Conservation (phyloP, 2,113 vertebrate genomes). For the Cryptotis parvus region DNA sequence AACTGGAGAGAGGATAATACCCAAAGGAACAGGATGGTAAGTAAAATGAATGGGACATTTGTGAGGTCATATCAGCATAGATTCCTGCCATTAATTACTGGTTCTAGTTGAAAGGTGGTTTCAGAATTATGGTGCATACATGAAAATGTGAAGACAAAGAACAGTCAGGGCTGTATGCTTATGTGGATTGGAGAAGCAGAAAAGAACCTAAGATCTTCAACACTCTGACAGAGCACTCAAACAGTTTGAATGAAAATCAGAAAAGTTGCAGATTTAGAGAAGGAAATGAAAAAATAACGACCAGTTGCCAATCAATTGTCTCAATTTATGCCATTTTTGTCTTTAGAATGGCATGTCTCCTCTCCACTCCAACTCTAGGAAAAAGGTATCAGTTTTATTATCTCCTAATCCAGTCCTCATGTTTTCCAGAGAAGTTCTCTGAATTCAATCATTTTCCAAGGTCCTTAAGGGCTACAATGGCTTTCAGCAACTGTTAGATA, state of each 20-base stretch:
- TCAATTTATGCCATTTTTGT: neutral
- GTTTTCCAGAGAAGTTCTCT: neutral
- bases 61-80: neutral
- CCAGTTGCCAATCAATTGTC: neutral
- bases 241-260: neutral
- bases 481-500: neutral
- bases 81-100: neutral
- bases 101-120: neutral
- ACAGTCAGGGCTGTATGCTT: no score
- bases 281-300: neutral
- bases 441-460: neutral
- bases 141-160: neutral
- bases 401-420: neutral
- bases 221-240: neutral
- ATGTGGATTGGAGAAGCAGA: rapidly evolving
- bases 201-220: neutral
- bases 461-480: rapidly evolving
- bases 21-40: neutral
- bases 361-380: neutral
- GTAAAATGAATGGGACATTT: neutral
- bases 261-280: neutral
- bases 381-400: neutral
- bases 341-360: neutral
- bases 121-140: neutral
- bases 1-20: rapidly evolving